Percentiles rank a stretch among this genome's conserved stretches.
Conservation (phyloP, 2,888 invertebrate species). For the Drosophila fulvimacula region DNA sequence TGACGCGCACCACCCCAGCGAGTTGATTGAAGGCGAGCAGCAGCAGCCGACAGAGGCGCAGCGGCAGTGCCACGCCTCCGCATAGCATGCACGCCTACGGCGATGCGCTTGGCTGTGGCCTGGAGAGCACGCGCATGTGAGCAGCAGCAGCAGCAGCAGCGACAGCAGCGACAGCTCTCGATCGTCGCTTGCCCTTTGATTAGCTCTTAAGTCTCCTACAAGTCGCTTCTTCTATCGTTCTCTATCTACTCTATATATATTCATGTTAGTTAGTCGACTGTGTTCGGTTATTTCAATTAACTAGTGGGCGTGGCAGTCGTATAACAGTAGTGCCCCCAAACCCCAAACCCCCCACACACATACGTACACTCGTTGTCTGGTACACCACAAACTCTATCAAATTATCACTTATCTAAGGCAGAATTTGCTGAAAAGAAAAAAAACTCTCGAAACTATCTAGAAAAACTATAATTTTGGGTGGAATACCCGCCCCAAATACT, state of each 20-base stretch:
- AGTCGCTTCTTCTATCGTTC: constrained; percentile 29
- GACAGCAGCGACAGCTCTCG: constrained; percentile 12
- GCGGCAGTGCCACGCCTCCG: constrained; percentile 39
- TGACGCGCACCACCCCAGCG: constrained; percentile 68
- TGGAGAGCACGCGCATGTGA: constrained; percentile 82
- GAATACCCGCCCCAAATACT: background rate
- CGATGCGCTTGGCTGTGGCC: constrained; percentile 52
- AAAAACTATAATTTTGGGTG: constrained; percentile 16
- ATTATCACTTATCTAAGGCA: constrained; percentile 11
- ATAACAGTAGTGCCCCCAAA: constrained; percentile 48
- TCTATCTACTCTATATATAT: constrained; percentile 48
- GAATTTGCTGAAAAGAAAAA: background rate
- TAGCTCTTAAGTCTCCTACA: constrained; percentile 30
- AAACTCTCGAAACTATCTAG: constrained; percentile 19
- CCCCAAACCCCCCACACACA: background rate
- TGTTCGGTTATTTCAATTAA: constrained; percentile 36
- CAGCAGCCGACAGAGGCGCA: constrained; percentile 16
- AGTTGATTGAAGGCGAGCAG: constrained; percentile 64
- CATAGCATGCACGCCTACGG: constrained; percentile 24
- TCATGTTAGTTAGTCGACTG: constrained; percentile 41
- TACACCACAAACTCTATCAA: constrained; percentile 34
- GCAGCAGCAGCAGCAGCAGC: background rate
- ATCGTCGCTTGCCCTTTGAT: constrained; percentile 26
- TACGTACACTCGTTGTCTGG: constrained; percentile 58
- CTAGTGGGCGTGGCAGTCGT: constrained; percentile 30